Base-by-base conservation (phyloP, 2,113 vertebrate genomes). In the Nothobranchius furzeri region DNA sequence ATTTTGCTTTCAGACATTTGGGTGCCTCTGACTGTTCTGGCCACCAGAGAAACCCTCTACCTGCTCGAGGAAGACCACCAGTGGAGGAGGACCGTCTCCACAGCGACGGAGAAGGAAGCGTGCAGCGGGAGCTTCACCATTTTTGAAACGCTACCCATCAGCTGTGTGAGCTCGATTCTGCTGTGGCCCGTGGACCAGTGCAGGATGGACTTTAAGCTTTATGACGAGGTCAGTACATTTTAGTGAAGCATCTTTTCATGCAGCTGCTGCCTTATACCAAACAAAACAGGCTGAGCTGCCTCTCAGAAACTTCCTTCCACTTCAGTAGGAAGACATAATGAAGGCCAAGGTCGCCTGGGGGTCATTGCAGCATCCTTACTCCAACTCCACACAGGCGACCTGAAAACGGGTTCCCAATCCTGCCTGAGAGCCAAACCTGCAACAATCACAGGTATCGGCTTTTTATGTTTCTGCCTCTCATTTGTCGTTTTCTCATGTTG, bases 141-240 rank as follows among this genome's bases (percentile, higher is more conserved):
- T 7, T 60, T 84, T 12, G 92, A 93, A 60, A 88, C 77, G 1
- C 90, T 92, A 60, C 91, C 91, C 5, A 91, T 94, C 83, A 94
- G 90, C 86, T 93, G 90, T n/a, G 88, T 94, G 60, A 94, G 92
- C 87, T 91, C 92, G 0, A 83, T 98, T 60, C 82, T 93, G 73
- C 92, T 96, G 7, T 98, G 94, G 76, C 92, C 91, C 0, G 85
- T 87, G 1, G 92, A 93, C 36, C 91, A 91, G 0, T 86, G 89
- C 75, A 90, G 94, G 68, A 70, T 98, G 78, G 93, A 94, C 51
- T 77, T 99, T 48, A 87, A 93, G 75, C 93, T 99, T 67, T 98
- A 98, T 0, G 96, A 99, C 12, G 98, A 99, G 95, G 98, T 97
- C 62, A 69, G 91, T 65, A 2, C 30, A 30, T 4, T 30, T 30